These are phyloP conservation scores for Olivierus martensii DNA, from an alignment of 1,140 invertebrate species.

Conservation along the genomic window DNA sequence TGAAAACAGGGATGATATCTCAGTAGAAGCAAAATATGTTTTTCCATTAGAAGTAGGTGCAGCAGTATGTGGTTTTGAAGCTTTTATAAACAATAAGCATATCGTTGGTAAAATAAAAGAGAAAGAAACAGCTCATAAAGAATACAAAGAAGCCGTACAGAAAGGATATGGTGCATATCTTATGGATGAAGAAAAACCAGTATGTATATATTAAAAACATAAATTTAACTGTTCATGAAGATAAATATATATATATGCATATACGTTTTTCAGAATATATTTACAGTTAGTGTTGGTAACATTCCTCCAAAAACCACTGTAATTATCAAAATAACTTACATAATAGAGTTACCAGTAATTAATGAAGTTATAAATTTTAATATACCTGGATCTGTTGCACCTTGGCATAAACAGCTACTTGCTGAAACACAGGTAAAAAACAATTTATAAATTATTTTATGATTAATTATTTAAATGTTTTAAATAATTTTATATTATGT, in stretches of 20 bases:
- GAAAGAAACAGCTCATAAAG: constrained; percentile 32
- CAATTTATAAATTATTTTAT: too few relatives aligned
- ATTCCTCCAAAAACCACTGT: constrained; percentile 30
- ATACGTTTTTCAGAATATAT: constrained; percentile 27
- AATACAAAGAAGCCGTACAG: constrained; percentile 35
- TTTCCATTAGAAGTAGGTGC: constrained; percentile 33
- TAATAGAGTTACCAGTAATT: constrained; percentile 34
- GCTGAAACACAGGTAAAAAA: too few relatives aligned
- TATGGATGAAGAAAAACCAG: constrained; percentile 34
- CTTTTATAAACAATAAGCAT: constrained; percentile 33
- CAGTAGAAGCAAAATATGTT: constrained; percentile 34
- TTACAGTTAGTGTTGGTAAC: constrained; percentile 35
- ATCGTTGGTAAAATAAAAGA: constrained; percentile 36
- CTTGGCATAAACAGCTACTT: too few relatives aligned
- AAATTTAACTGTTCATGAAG: too few relatives aligned
- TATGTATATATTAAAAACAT: constrained; percentile 13
- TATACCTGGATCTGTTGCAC: constrained; percentile 26
- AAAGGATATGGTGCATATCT: constrained; percentile 37
- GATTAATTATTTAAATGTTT: too few relatives aligned
- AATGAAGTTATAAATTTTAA: constrained; percentile 30
- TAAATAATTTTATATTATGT: too few relatives aligned
- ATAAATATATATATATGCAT: too few relatives aligned
- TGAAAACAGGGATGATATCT: constrained; percentile 22
- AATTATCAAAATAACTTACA: constrained; percentile 37
- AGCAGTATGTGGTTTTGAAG: constrained; percentile 34